Base-by-base conservation (phyloP, 2,888 invertebrate species). In the Drosophila antonietae region DNA sequence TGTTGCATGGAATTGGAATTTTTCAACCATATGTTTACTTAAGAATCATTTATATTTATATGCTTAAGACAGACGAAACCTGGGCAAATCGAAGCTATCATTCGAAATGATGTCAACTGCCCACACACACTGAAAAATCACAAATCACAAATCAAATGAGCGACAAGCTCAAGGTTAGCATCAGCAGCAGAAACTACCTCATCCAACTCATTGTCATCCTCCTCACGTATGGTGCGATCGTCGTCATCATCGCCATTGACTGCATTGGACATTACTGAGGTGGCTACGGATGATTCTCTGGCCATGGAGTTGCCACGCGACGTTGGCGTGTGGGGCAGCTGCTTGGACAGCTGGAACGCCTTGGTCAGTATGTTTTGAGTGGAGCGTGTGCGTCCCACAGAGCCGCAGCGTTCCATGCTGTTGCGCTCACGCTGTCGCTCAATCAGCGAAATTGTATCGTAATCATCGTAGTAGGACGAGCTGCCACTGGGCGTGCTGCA, bases 301-400 rank as follows among this genome's bases (percentile, higher is more conserved):
- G 85, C 85, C 76, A 92, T 66, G 6, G 92, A 92, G 59, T 86
- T 92, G 73, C 73, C 93, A 61, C 92, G 87, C 12, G 91, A 93
- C 69, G 84, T 93, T 78, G 90, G 93, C 80, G 92, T 92, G 39
- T 90, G 90, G 14, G 93, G 93, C 81, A 93, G 73, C 46, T 86
- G 90, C 65, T 92, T 92, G 80, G 94, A 95, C 86, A 96, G 93
- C 88, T 96, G 96, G 92, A 96, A 96, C 1, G 97, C 96, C 91
- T 96, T 96, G 63, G 97, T 97, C 94, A 96, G 94, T 75, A 97
- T 97, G 91, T 97, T 97, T 33, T 96, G 96, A 0, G 96, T 96
- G 76, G 97, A 97, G 74, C 95, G 95, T 2, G 96, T 96, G 83
- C 95, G 94, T 6, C 95, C 95, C 43, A 95, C 84, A 10, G 88